Evolutionary conservation across 2,113 vertebrate genomes (phyloP).

Genomic region (Heterocephalus glaber): DNA sequence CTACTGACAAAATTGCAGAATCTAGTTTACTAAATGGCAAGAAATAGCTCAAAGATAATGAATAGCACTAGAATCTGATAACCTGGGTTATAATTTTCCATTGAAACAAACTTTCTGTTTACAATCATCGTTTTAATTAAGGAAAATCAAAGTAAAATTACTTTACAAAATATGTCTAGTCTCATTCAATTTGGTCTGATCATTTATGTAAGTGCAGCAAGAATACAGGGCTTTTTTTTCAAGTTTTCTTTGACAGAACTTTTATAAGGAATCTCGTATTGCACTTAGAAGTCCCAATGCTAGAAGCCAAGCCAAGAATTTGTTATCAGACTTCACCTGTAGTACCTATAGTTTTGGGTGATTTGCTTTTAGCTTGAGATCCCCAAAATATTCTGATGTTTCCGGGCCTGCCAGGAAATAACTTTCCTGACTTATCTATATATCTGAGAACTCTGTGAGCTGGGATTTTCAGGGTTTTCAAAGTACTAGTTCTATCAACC

Average conservation of each 20-base stretch:
- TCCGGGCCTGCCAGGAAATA: background rate
- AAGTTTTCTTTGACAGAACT: background rate
- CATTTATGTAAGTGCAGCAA: background rate
- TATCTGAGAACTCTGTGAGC: background rate
- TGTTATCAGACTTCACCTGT: background rate
- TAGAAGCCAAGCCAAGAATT: background rate
- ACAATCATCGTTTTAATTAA: background rate
- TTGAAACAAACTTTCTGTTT: slow-evolving; percentile 1
- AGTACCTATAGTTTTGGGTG: background rate
- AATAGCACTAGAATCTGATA: background rate
- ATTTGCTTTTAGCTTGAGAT: background rate
- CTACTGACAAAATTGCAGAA: background rate
- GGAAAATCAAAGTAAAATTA: slow-evolving; percentile 6
- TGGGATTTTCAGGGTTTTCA: background rate
- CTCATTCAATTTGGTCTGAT: slow-evolving; percentile 6
- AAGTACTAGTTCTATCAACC: background rate
- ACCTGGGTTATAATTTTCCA: background rate
- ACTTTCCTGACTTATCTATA: background rate
- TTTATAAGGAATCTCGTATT: background rate
- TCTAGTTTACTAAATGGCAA: background rate
- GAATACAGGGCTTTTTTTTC: background rate
- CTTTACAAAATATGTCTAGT: slow-evolving; percentile 5
- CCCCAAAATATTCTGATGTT: background rate
- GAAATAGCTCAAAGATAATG: background rate
- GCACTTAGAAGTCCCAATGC: background rate